A percentile compares a stretch with the other conserved stretches of the same genome.
These are phyloP conservation scores for Agapostemon virescens DNA, from an alignment of 2,888 invertebrate genomes.

Conservation along the genomic window DNA sequence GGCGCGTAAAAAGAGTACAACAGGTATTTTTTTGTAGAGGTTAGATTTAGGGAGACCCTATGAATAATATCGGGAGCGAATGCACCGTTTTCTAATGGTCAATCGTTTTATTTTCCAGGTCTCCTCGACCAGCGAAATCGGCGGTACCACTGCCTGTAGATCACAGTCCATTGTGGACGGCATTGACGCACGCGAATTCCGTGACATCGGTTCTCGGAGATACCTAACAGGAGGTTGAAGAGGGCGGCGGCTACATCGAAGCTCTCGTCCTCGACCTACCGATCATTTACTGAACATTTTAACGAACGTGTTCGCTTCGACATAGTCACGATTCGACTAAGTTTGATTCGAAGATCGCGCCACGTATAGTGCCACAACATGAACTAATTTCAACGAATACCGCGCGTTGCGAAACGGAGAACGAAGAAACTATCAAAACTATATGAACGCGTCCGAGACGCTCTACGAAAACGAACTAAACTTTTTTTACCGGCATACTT, in stretches of 20 bases:
- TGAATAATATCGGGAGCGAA: background rate
- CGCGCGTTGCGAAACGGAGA: background rate
- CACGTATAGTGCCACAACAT: background rate
- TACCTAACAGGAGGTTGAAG: slow-evolving; percentile 83
- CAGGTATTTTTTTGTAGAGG: background rate
- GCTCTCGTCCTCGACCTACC: slow-evolving; percentile 84
- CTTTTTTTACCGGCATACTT: slow-evolving; percentile 43
- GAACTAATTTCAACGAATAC: background rate
- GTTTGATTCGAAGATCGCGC: background rate
- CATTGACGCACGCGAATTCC: slow-evolving; percentile 88
- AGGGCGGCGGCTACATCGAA: slow-evolving; percentile 82
- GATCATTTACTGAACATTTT: slow-evolving; percentile 81
- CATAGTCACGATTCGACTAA: background rate
- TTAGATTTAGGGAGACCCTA: background rate
- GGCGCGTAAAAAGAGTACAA: background rate
- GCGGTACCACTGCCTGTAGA: slow-evolving; percentile 80
- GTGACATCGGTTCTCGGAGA: slow-evolving; percentile 77
- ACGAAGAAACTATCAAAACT: background rate
- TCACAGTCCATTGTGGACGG: slow-evolving; percentile 91
- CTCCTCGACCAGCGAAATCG: slow-evolving; percentile 74
- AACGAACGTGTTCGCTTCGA: background rate
- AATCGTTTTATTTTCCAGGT: slow-evolving; percentile 66
- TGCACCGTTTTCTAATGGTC: background rate
- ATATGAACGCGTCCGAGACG: background rate
- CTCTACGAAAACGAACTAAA: slow-evolving; percentile 24